Percentiles rank a stretch among this genome's conserved stretches.
Evolutionary conservation across 2,888 invertebrate species (phyloP).

Genomic region (Cryptus armator): DNA sequence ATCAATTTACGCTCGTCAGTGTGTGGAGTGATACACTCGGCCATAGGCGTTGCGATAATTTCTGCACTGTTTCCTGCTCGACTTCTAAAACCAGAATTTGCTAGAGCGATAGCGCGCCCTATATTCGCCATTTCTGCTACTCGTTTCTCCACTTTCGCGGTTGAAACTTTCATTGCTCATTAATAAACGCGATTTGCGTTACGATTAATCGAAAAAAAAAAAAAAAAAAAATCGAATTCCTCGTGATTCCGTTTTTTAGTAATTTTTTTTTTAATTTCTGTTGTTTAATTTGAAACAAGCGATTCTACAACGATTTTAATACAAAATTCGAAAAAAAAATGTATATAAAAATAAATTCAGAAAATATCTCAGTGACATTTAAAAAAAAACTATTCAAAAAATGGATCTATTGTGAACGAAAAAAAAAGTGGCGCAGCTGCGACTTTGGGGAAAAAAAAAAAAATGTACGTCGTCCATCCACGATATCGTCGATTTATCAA

Average conservation of each 20-base stretch:
- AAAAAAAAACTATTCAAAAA: neutral
- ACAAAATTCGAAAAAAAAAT: too few relatives aligned
- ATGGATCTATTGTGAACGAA: neutral
- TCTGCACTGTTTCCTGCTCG: slow-evolving; percentile 75
- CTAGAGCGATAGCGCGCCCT: slow-evolving; percentile 62
- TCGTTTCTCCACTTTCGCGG: neutral
- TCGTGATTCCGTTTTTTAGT: neutral
- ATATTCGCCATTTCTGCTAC: slow-evolving; percentile 43
- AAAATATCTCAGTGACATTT: too few relatives aligned
- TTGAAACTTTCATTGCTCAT: neutral
- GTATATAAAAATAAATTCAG: too few relatives aligned
- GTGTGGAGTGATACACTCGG: slow-evolving; percentile 7
- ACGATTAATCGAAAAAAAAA: neutral
- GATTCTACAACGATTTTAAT: too few relatives aligned
- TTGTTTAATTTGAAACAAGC: too few relatives aligned
- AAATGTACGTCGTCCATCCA: neutral
- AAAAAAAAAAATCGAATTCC: neutral
- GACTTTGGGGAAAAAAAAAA: neutral
- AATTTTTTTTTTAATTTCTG: too few relatives aligned
- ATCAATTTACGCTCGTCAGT: slow-evolving; percentile 51
- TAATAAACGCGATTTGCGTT: neutral
- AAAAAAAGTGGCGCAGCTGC: neutral
- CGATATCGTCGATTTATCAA: slow-evolving; percentile 32
- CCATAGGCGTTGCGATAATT: slow-evolving; percentile 72
- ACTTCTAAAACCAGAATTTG: slow-evolving; percentile 72